A percentile compares a stretch with the other conserved stretches of the same genome.
These are phyloP conservation scores for Lineus longissimus DNA, from an alignment of 1,140 invertebrate genomes.

Conservation along the genomic window DNA sequence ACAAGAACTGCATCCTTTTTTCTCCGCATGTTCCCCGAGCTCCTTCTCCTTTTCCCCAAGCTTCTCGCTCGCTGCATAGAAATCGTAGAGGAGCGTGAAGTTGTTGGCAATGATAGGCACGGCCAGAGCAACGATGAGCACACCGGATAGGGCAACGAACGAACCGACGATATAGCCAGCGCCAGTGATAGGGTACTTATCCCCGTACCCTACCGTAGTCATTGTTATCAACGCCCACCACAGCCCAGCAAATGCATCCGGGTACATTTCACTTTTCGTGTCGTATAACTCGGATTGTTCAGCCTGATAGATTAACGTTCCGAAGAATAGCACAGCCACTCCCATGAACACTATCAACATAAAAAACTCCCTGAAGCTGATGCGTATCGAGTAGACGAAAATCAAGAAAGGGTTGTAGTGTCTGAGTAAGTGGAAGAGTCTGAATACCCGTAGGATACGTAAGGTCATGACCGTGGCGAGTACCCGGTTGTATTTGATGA, in stretches of 20 bases:
- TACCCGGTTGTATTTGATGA: not conserved
- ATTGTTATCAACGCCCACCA: slow-evolving; percentile 88
- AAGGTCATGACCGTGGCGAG: slow-evolving; percentile 27
- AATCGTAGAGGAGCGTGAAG: slow-evolving; percentile 79
- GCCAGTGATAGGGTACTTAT: slow-evolving; percentile 63
- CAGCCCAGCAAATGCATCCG: slow-evolving; percentile 95
- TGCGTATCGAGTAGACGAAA: slow-evolving; percentile 43
- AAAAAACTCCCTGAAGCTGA: slow-evolving; percentile 46
- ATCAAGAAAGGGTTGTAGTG: slow-evolving; percentile 48
- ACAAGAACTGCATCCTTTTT: no score
- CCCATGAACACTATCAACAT: slow-evolving; percentile 95
- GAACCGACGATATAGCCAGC: slow-evolving; percentile 48
- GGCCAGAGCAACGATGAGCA: slow-evolving; percentile 98
- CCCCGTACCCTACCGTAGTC: slow-evolving; percentile 98
- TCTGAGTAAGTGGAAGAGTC: slow-evolving; percentile 48
- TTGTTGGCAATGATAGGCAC: slow-evolving; percentile 63
- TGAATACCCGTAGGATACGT: slow-evolving; percentile 47
- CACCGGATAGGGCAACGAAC: slow-evolving; percentile 91
- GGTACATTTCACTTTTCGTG: slow-evolving; percentile 61
- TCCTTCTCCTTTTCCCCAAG: slow-evolving; percentile 97
- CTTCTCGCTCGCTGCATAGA: slow-evolving; percentile 65
- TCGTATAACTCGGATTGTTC: slow-evolving; percentile 62
- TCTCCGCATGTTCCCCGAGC: slow-evolving; percentile 77
- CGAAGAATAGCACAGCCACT: slow-evolving; percentile 95
- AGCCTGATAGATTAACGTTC: slow-evolving; percentile 95